Evolutionary conservation across 1,140 invertebrate species (phyloP).

Genomic region (Dendroctonus valens): DNA sequence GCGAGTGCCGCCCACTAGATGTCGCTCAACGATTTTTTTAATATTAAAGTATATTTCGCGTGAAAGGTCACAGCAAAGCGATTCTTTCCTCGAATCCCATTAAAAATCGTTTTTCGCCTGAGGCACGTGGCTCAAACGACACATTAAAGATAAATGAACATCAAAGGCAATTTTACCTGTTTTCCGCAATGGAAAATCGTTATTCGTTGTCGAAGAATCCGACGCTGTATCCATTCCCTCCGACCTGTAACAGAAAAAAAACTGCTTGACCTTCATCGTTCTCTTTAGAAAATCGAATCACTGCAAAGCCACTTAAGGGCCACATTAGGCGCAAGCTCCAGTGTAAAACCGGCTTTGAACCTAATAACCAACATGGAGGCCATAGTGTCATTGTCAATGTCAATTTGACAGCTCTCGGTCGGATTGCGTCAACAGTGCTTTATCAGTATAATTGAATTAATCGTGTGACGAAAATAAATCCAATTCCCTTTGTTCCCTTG

Average conservation of each 20-base stretch:
- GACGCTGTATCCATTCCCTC: slow-evolving; percentile 50
- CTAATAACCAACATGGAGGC: too few species aligned
- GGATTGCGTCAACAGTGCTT: too few species aligned
- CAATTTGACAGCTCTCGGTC: too few species aligned
- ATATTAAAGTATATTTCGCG: neutral
- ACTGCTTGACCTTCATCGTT: neutral
- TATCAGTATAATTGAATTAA: too few species aligned
- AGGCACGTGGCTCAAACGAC: neutral
- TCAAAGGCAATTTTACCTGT: slow-evolving; percentile 69
- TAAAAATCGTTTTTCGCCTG: neutral
- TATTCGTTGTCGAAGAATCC: slow-evolving; percentile 42
- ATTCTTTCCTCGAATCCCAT: too few species aligned
- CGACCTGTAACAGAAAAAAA: slow-evolving; percentile 44
- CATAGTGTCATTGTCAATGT: too few species aligned
- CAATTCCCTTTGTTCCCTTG: slow-evolving; percentile 19
- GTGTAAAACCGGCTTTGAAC: too few species aligned
- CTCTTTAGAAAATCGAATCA: neutral
- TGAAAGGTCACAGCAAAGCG: slow-evolving; percentile 1
- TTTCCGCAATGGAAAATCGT: slow-evolving; percentile 89
- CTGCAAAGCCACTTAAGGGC: too few species aligned
- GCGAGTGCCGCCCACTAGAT: too few species aligned
- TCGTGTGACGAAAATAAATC: slow-evolving; percentile 2
- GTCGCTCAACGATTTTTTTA: too few species aligned
- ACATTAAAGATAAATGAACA: neutral
- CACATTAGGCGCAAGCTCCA: too few species aligned